Evolutionary conservation across 2,797 vertebrate genomes (phyloP).

Genomic region (Clarias fuscus): DNA sequence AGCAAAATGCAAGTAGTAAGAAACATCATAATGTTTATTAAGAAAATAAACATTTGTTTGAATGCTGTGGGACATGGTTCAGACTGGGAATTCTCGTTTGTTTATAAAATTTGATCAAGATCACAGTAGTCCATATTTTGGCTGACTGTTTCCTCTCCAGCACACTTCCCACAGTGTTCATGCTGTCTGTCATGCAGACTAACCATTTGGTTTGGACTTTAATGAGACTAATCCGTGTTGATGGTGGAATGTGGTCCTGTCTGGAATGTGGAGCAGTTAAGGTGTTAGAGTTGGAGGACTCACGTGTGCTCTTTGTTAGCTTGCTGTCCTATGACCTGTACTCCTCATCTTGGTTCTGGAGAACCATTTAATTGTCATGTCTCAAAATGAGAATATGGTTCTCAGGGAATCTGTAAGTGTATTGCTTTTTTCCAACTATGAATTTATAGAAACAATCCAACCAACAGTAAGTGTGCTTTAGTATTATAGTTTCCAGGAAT

Average conservation of each 20-base stretch:
- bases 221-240: constrained; percentile 84
- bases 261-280: constrained; percentile 71
- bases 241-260: constrained; percentile 75
- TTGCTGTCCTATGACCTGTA: constrained; percentile 38
- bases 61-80: not conserved
- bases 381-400: not conserved
- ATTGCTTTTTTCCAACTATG: not conserved
- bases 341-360: not conserved
- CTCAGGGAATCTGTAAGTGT: not conserved
- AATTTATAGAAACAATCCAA: not conserved
- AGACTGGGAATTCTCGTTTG: not conserved
- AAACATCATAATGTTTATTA: too few relatives aligned
- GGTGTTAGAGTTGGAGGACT: constrained; percentile 59
- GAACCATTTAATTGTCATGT: not conserved
- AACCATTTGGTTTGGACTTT: constrained; percentile 81
- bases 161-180: constrained; percentile 83
- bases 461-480: not conserved
- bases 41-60: not conserved
- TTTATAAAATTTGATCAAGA: not conserved
- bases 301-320: constrained; percentile 68
- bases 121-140: constrained; percentile 63
- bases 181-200: constrained; percentile 77
- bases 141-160: constrained; percentile 70
- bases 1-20: too few relatives aligned
- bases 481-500: not conserved